phyloP scores from a whole-genome alignment of 2,888 invertebrate species.

The Ypsolopha scabrella region DNA sequence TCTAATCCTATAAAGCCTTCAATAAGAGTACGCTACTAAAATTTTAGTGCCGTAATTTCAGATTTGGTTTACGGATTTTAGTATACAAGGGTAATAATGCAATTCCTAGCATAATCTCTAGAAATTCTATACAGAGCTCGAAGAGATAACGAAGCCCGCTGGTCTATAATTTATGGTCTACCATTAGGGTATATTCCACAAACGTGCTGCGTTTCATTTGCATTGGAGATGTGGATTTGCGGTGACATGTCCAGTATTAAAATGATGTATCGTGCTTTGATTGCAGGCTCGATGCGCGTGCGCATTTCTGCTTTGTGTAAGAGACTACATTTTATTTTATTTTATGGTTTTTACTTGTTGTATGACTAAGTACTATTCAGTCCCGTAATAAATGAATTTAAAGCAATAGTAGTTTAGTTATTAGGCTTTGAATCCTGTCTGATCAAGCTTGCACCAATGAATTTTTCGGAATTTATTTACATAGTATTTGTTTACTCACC shows the following conservation, averaged over 20 bases:
- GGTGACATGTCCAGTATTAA: constrained; percentile 63
- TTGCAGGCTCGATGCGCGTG: constrained; percentile 26
- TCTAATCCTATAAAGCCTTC: too few relatives aligned
- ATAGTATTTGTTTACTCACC: too few relatives aligned
- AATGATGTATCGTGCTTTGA: constrained; percentile 62
- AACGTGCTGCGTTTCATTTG: constrained; percentile 55
- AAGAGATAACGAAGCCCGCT: constrained; percentile 54
- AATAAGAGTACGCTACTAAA: neutral
- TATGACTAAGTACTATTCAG: too few relatives aligned
- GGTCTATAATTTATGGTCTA: constrained; percentile 56
- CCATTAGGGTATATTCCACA: constrained; percentile 51
- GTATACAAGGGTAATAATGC: constrained; percentile 24
- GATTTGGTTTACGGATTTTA: neutral
- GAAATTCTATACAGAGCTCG: constrained; percentile 54
- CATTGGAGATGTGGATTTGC: constrained; percentile 63
- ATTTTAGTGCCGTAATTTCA: neutral
- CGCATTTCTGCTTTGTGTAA: neutral
- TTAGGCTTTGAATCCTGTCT: too few relatives aligned
- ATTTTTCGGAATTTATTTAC: too few relatives aligned
- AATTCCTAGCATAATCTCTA: constrained; percentile 56
- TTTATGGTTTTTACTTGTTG: neutral
- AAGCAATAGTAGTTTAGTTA: too few relatives aligned
- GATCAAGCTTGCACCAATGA: too few relatives aligned
- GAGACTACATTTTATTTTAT: neutral
- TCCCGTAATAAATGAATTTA: too few relatives aligned